Evolutionary conservation across 2,888 invertebrate species (phyloP), one percentile per base, ranked within the genome.

Genomic region (Meiosimyza decipiens): DNA sequence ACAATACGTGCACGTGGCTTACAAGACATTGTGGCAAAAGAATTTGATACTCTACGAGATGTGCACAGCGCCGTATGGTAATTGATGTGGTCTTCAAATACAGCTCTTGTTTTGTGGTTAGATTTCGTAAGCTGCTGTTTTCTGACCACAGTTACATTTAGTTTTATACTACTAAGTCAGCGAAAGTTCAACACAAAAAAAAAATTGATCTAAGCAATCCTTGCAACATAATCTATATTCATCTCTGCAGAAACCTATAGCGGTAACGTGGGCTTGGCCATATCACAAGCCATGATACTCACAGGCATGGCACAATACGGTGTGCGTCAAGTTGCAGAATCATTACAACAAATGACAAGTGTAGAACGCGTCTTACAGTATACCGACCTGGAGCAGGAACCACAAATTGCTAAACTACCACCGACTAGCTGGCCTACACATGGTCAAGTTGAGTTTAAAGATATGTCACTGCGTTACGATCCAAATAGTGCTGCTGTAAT

Each of bases 1-100:
- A 96, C 96, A 0, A 96, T 98, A 75, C 90, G 98, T 73, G 93
- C 96, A 0, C 91, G 93, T 1, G 89, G 90, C 28, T 92, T 93
- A 1, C 90, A 94, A 83, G 88, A 91, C 76, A 89, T 93, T 80
- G 91, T 97, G 67, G 90, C 91, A 62, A 89, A 91, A 79, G 94
- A 94, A 80, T 95, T 95, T 79, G 95, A 95, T 82, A 84, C 85
- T 33, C 89, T 92, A 77, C 94, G 94, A 88, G 93, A 87, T 78
- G 86, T 87, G 6, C 87, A 87, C 73, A 87, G 86, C 62, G 81
- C 83, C 50, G 86, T 87, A 15, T 87, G 87, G 87, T 87, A 87
- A 62, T 72, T 85, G 62, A 84, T 85, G 3, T 85, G 85, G 84
- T 75, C 85, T 0, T 77, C 80, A 3, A 87, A 86, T 75, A 86